These are phyloP conservation scores for Drosophila miranda DNA, from an alignment of 1,140 invertebrate genomes.

Conservation along the genomic window DNA sequence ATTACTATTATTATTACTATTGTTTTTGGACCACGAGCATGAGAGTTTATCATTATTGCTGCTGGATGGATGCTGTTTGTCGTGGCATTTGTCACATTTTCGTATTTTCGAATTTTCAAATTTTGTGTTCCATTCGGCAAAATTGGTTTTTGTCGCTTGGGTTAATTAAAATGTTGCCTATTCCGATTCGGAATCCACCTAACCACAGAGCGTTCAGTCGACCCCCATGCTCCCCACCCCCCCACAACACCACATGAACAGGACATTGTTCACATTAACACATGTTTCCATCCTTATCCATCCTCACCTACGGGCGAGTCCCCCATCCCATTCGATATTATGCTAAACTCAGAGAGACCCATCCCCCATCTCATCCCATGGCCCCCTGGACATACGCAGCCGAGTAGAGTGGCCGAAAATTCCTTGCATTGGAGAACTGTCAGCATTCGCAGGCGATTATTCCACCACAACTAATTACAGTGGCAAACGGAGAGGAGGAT, in stretches of 20 bases:
- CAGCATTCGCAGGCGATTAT: constrained; percentile 75
- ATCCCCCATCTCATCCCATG: no score
- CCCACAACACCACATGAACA: not conserved
- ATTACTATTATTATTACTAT: constrained; percentile 2
- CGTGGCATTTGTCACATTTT: constrained; percentile 68
- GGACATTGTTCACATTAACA: constrained; percentile 49
- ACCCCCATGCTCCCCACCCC: not conserved
- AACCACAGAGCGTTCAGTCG: constrained; percentile 25
- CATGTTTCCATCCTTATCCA: constrained; percentile 50
- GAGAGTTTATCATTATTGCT: not conserved
- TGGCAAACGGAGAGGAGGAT: constrained; percentile 71
- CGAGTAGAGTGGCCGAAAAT: constrained; percentile 40
- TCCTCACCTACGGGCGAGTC: not conserved
- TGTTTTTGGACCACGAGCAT: not conserved
- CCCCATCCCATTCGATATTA: constrained; percentile 3
- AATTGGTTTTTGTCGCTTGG: constrained; percentile 76
- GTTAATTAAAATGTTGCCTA: constrained; percentile 78
- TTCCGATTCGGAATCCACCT: constrained; percentile 32
- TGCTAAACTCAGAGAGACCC: constrained; percentile 40
- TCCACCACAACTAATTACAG: constrained; percentile 80
- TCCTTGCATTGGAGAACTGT: constrained; percentile 57
- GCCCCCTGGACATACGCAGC: not conserved
- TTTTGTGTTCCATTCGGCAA: constrained; percentile 57
- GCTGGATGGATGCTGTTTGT: constrained; percentile 1
- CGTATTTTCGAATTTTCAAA: constrained; percentile 54